phyloP scores from a whole-genome alignment of 2,888 invertebrate species.

The Scelioninae gen. 2 region DNA sequence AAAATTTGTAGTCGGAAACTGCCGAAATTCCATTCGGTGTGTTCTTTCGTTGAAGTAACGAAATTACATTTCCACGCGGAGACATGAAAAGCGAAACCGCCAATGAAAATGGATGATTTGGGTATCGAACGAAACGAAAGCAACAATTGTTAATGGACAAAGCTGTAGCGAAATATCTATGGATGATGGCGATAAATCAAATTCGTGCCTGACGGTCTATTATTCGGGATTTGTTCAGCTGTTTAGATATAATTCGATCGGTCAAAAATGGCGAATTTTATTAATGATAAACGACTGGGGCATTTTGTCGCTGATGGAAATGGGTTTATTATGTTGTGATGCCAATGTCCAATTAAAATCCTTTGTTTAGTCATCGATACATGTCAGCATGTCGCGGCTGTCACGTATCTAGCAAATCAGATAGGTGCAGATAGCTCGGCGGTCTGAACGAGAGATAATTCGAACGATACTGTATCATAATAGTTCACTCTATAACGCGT shows the following conservation, averaged over 20 bases:
- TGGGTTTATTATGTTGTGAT: conserved; percentile 43
- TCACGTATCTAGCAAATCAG: conserved; percentile 51
- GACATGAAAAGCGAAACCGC: no score
- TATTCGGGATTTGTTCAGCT: not conserved
- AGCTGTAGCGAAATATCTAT: no score
- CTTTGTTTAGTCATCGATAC: conserved; percentile 55
- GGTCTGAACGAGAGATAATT: conserved; percentile 49
- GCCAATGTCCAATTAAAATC: conserved; percentile 58
- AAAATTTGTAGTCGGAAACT: no score
- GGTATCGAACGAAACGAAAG: no score
- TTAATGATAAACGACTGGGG: conserved; percentile 27
- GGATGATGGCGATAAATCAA: conserved; percentile 9
- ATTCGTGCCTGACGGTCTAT: conserved; percentile 8
- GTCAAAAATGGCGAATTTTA: conserved; percentile 32
- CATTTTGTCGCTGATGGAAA: conserved; percentile 26
- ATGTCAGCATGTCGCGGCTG: conserved; percentile 48
- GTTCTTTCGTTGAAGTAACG: no score
- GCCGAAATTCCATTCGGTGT: no score
- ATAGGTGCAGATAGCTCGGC: conserved; percentile 46
- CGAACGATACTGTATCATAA: conserved; percentile 40
- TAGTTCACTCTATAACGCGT: conserved; percentile 22
- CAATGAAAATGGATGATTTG: no score
- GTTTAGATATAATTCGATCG: conserved; percentile 24
- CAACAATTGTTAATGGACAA: no score
- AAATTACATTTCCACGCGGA: no score